Evolutionary conservation across 2,888 invertebrate species (phyloP).

Genomic region (Ganaspis brasiliensis): DNA sequence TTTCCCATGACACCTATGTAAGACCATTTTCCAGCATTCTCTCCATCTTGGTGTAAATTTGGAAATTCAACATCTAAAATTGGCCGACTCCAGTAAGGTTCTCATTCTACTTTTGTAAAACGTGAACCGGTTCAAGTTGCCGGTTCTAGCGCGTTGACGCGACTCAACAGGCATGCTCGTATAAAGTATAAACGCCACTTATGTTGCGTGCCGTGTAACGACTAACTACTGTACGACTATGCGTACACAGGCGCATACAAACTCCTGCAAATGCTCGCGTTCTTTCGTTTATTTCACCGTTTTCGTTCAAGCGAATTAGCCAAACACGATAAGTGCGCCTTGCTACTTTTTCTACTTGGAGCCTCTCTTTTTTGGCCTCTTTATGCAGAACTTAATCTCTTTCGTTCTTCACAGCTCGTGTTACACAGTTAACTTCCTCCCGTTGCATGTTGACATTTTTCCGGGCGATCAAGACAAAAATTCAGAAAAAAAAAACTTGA

Average conservation of each 20-base stretch:
- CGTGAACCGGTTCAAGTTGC: slow-evolving; percentile 35
- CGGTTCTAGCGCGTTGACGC: slow-evolving; percentile 28
- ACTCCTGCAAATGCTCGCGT: slow-evolving; percentile 50
- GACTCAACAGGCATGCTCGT: slow-evolving; percentile 31
- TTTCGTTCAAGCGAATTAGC: slow-evolving; percentile 35
- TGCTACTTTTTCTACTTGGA: neutral
- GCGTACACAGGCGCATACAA: slow-evolving; percentile 21
- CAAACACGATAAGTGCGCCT: slow-evolving; percentile 35
- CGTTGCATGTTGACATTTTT: slow-evolving; percentile 17
- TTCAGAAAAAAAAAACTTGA: neutral
- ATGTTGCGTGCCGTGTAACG: slow-evolving; percentile 31
- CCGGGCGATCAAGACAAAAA: neutral
- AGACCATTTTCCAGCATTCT: too few species aligned
- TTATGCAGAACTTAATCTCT: slow-evolving; percentile 35
- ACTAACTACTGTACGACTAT: slow-evolving; percentile 28
- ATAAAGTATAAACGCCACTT: slow-evolving; percentile 37
- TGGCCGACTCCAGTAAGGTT: neutral
- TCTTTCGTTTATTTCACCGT: slow-evolving; percentile 67
- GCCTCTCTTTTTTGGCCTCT: neutral
- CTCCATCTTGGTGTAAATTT: neutral
- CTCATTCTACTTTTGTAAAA: slow-evolving; percentile 35
- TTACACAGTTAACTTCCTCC: slow-evolving; percentile 30
- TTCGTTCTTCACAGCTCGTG: slow-evolving; percentile 27
- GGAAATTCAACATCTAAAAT: slow-evolving; percentile 12
- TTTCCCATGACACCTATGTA: too few species aligned